Evolutionary conservation across 2,113 vertebrate species (phyloP).

Genomic region (Boulengeromyrus knoepffleri): DNA sequence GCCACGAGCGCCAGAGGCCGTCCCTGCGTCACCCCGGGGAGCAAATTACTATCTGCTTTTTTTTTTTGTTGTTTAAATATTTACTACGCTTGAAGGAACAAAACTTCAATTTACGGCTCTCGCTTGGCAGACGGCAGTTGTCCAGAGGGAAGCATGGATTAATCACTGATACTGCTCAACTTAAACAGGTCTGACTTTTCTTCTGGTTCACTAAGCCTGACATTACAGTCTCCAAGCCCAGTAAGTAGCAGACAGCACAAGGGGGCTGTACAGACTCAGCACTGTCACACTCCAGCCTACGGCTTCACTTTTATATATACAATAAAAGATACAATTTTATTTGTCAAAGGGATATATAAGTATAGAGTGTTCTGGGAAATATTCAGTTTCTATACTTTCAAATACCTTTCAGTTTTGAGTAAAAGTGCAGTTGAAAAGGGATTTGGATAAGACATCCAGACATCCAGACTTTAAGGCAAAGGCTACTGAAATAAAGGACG

Average conservation of each 20-base stretch:
- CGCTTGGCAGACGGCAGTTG: background rate
- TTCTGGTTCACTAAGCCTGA: slow-evolving; percentile 3
- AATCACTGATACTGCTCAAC: background rate
- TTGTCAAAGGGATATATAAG: background rate
- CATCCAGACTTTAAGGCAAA: background rate
- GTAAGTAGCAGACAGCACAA: background rate
- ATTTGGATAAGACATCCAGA: background rate
- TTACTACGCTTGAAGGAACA: background rate
- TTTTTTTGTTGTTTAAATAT: background rate
- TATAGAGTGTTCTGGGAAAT: background rate
- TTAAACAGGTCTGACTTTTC: background rate
- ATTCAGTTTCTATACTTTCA: background rate
- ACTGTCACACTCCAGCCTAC: background rate
- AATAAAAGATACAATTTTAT: background rate
- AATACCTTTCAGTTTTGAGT: background rate
- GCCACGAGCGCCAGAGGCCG: background rate
- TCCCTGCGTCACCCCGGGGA: background rate
- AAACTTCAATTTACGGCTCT: background rate
- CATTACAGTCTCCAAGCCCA: background rate
- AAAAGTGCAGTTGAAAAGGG: background rate
- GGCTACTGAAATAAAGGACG: background rate
- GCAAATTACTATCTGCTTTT: background rate
- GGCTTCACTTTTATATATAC: background rate
- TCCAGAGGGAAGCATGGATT: background rate
- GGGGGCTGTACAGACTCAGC: background rate